Conservation (phyloP, 2,888 invertebrate genomes). For the Chironomus tentans region DNA sequence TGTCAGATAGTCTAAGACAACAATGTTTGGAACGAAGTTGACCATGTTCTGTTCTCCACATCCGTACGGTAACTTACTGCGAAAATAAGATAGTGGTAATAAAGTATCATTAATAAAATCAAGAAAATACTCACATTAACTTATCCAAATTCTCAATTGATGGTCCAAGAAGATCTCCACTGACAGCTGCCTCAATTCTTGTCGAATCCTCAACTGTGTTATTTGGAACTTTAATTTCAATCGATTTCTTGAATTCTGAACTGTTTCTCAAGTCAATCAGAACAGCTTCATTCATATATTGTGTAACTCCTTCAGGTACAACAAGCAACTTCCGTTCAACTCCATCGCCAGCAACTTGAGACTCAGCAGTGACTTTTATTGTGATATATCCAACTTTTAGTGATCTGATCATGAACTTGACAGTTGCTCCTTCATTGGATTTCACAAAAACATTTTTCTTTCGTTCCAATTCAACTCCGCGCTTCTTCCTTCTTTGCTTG, state of each 20-base stretch:
- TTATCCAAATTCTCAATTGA: constrained; percentile 53
- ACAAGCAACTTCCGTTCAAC: constrained; percentile 58
- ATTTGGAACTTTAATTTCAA: constrained; percentile 61
- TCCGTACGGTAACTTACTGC: constrained; percentile 52
- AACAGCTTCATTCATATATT: constrained; percentile 57
- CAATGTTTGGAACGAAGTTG: constrained; percentile 60
- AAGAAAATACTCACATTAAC: constrained; percentile 40
- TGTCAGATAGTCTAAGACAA: constrained; percentile 56
- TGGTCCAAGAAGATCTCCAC: constrained; percentile 52
- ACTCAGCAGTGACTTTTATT: constrained; percentile 43
- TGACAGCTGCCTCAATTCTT: constrained; percentile 55
- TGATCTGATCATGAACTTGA: constrained; percentile 69
- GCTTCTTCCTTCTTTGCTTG: neutral
- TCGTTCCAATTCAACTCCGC: constrained; percentile 58
- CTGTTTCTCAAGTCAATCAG: constrained; percentile 54
- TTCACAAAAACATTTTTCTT: constrained; percentile 59
- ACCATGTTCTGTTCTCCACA: constrained; percentile 60
- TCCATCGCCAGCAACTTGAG: constrained; percentile 63
- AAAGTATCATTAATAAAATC: neutral
- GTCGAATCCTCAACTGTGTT: constrained; percentile 61
- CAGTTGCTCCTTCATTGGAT: constrained; percentile 54
- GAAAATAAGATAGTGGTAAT: no score
- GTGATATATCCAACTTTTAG: constrained; percentile 55
- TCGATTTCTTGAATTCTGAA: constrained; percentile 44
- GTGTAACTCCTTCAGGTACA: constrained; percentile 63